Evolutionary conservation across 2,888 invertebrate genomes (phyloP).

Genomic region (Caenorhabditis sp.): DNA sequence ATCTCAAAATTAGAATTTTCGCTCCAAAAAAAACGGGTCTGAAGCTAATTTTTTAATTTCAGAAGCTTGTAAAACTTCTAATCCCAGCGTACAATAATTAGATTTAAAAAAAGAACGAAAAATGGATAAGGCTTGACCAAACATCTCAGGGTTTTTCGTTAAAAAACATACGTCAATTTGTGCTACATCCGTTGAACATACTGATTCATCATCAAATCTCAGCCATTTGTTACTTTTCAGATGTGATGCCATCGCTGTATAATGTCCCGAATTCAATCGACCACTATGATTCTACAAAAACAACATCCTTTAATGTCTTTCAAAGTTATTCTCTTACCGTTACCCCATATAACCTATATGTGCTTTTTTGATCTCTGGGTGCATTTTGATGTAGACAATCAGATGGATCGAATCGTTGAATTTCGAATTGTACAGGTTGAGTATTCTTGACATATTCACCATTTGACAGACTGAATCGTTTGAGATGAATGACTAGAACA

Average conservation of each 20-base stretch:
- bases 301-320: too few species aligned
- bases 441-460: slow-evolving; percentile 64
- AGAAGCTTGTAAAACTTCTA: too few species aligned
- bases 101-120: neutral
- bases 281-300: slow-evolving; percentile 63
- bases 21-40: too few species aligned
- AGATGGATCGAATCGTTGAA: slow-evolving; percentile 42
- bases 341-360: slow-evolving; percentile 61
- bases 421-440: slow-evolving; percentile 57
- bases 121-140: neutral
- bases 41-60: too few species aligned
- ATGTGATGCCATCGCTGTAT: slow-evolving; percentile 59
- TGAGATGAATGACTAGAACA: slow-evolving; percentile 62
- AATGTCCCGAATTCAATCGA: slow-evolving; percentile 64
- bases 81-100: too few species aligned
- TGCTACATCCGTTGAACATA: slow-evolving; percentile 23
- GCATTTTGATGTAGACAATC: slow-evolving; percentile 52
- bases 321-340: slow-evolving; percentile 61
- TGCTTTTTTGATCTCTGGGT: slow-evolving; percentile 11
- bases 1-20: too few species aligned
- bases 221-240: slow-evolving; percentile 49
- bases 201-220: slow-evolving; percentile 60
- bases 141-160: neutral
- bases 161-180: slow-evolving; percentile 41
- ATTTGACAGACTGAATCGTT: slow-evolving; percentile 57